Evolutionary conservation across 2,797 vertebrate genomes (phyloP), one percentile per base, ranked within the genome.

Genomic region (Galaxias olidus): DNA sequence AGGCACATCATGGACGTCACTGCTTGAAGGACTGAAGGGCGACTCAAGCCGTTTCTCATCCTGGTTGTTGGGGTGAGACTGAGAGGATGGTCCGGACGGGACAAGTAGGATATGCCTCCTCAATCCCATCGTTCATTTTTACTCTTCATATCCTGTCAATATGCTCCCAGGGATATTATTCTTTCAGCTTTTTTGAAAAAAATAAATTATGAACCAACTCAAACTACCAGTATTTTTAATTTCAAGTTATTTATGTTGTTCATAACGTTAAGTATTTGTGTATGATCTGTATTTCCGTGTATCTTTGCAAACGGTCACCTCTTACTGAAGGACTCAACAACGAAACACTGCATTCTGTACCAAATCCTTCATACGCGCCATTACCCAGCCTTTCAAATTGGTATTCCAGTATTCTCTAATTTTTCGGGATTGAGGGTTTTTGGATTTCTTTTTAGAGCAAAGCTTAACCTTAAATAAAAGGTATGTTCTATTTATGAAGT

Each of bases 401-500:
- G 30, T 65, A 71, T 59, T 59, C 59, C n/a, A 45, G 42, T 48
- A 17, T 53, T 15, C 11, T 6, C 30, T 6, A 30, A 3, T 30
- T n/a, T n/a, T n/a, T n/a, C n/a, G n/a, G n/a, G n/a, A n/a, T n/a
- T n/a, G n/a, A n/a, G n/a, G n/a, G n/a, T n/a, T n/a, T n/a, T n/a
- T n/a, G n/a, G n/a, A n/a, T n/a, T n/a, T n/a, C n/a, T n/a, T n/a
- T n/a, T n/a, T n/a, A 71, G 61, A 72, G 57, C 55, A 65, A 76
- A 53, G 17, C 41, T 63, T 72, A 70, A 43, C 55, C 51, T 43
- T n/a, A 54, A 84, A 76, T 77, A 74, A 85, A 76, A 66, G 0
- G 20, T 7, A 61, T 57, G 59, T 76, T 74, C 48, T 76, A 84
- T 78, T 87, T 74, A 82, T 79, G 78, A 52, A 45, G 69, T 59